Percentiles rank a stretch among this genome's conserved stretches.
Evolutionary conservation across 1,140 invertebrate genomes (phyloP).

Genomic region (Drosophila sproati): DNA sequence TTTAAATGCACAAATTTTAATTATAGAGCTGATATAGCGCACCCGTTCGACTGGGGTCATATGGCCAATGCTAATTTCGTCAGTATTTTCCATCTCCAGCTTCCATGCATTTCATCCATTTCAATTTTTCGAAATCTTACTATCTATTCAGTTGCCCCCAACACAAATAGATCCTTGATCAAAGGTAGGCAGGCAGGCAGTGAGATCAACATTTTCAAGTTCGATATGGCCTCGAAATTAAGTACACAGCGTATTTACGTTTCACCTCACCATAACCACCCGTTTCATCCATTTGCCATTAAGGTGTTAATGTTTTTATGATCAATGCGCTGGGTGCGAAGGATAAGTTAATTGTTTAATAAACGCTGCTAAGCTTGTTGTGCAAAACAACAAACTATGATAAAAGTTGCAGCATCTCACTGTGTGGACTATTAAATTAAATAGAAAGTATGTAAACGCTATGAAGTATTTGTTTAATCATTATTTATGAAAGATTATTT

Average conservation of each 20-base stretch:
- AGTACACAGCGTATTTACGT: slow-evolving; percentile 8
- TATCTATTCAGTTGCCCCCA: slow-evolving; percentile 5
- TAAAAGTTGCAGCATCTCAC: not conserved
- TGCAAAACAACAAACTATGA: not conserved
- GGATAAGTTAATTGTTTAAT: slow-evolving; percentile 65
- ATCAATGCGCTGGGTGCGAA: slow-evolving; percentile 59
- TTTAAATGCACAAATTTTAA: slow-evolving; percentile 82
- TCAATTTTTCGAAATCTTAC: slow-evolving; percentile 6
- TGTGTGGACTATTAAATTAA: not conserved
- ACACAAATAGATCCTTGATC: slow-evolving; percentile 22
- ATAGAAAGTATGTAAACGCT: no score
- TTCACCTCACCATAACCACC: not conserved
- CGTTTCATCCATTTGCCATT: slow-evolving; percentile 14
- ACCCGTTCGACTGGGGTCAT: slow-evolving; percentile 46
- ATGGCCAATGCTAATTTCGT: slow-evolving; percentile 6
- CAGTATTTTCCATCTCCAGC: not conserved
- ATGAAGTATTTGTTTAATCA: no score
- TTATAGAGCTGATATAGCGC: slow-evolving; percentile 63
- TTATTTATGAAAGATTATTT: no score
- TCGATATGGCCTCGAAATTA: slow-evolving; percentile 24
- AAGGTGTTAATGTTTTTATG: slow-evolving; percentile 54
- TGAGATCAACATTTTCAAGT: no score
- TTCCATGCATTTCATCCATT: slow-evolving; percentile 20
- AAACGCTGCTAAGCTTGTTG: slow-evolving; percentile 33
- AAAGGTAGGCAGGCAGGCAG: slow-evolving; percentile 2